These are phyloP conservation scores for Pipistrellus nathusii DNA, from an alignment of 2,797 vertebrate genomes.

Conservation along the genomic window DNA sequence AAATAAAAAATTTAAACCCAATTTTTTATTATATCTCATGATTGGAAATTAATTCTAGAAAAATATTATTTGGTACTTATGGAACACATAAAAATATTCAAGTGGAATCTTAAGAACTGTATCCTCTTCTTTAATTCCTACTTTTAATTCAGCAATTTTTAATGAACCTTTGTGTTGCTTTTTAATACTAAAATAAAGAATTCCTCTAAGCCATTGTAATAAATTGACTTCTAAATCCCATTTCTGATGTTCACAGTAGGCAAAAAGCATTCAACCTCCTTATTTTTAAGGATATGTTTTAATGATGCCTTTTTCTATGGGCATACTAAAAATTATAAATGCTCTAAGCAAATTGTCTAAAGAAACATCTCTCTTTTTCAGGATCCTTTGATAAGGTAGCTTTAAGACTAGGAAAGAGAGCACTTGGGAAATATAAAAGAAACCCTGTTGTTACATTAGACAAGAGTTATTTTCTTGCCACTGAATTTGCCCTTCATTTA, in stretches of 20 bases:
- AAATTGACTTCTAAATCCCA: conserved; percentile 47
- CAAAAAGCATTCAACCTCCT: conserved; percentile 8
- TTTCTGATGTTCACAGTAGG: conserved; percentile 54
- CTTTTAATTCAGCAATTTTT: conserved; percentile 43
- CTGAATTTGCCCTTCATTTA: conserved; percentile 65
- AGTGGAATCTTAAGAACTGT: conserved; percentile 9
- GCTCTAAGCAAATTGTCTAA: conserved; percentile 52
- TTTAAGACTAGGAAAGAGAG: conserved; percentile 46
- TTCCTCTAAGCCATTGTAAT: conserved; percentile 19
- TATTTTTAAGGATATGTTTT: conserved; percentile 58
- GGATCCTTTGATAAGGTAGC: conserved; percentile 38
- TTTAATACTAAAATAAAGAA: conserved; percentile 47
- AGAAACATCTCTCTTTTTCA: conserved; percentile 32
- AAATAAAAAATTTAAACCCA: not conserved
- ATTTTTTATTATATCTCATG: not conserved
- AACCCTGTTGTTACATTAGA: not conserved
- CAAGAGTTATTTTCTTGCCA: conserved; percentile 55
- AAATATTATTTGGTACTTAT: not conserved
- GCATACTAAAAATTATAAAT: conserved; percentile 13
- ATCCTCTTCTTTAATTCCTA: conserved; percentile 38
- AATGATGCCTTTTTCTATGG: not conserved
- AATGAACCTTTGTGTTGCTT: conserved; percentile 9
- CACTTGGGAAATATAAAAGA: conserved; percentile 61
- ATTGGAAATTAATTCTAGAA: conserved; percentile 26
- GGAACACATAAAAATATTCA: conserved; percentile 35